A percentile compares a stretch with the other conserved stretches of the same genome.
Conservation (phyloP, 2,888 invertebrate species). For the Epiblema foenella region DNA sequence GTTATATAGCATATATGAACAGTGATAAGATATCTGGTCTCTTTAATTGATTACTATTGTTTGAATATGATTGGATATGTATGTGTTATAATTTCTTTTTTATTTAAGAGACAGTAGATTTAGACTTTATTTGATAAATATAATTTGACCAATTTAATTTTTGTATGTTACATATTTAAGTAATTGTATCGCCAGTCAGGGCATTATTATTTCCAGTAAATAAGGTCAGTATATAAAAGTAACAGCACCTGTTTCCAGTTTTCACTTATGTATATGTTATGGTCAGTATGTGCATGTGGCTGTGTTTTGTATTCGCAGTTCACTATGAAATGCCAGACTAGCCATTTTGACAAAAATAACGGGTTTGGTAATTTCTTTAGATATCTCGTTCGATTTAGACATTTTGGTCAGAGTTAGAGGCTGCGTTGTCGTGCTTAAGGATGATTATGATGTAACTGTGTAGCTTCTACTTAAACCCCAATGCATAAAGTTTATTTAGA, state of each 20-base stretch:
- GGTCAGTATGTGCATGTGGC: slow-evolving; percentile 30
- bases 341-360: not conserved
- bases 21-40: slow-evolving; percentile 50
- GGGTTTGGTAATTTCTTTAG: not conserved
- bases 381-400: too few relatives aligned
- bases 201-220: slow-evolving; percentile 46
- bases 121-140: slow-evolving; percentile 8
- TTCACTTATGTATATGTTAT: slow-evolving; percentile 47
- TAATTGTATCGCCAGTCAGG: slow-evolving; percentile 45
- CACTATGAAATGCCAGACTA: not conserved
- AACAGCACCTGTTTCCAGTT: slow-evolving; percentile 48
- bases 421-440: too few relatives aligned
- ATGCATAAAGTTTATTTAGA: too few relatives aligned
- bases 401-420: not conserved
- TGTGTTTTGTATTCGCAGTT: not conserved
- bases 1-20: slow-evolving; percentile 27
- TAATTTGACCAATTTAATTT: slow-evolving; percentile 48
- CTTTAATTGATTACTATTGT: slow-evolving; percentile 32
- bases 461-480: too few relatives aligned
- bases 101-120: slow-evolving; percentile 10
- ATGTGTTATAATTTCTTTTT: slow-evolving; percentile 3
- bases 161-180: slow-evolving; percentile 19
- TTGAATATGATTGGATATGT: slow-evolving; percentile 38
- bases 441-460: too few relatives aligned
- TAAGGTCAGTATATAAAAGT: slow-evolving; percentile 51